Conservation (phyloP, 2,113 vertebrate species). For the Agapornis roseicollis region DNA sequence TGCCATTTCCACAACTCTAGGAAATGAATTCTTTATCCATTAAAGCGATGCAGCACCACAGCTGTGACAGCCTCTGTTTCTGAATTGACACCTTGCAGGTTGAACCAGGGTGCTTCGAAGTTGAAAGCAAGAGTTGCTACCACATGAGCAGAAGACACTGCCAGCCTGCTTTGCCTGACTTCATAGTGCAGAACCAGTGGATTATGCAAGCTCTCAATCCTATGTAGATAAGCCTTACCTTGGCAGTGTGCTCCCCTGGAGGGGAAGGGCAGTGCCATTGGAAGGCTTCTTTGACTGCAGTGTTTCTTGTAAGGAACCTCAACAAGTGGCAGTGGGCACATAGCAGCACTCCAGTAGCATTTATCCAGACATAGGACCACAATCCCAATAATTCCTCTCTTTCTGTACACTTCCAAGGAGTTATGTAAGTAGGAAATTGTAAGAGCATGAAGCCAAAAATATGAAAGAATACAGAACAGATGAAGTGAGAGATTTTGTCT, state of each 20-base stretch:
- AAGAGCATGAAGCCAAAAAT: conserved; percentile 14
- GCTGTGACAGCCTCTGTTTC: not conserved
- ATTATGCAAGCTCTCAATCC: not conserved
- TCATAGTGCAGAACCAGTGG: not conserved
- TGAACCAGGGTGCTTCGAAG: not conserved
- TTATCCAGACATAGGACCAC: not conserved
- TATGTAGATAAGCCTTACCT: not conserved
- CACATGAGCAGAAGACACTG: not conserved
- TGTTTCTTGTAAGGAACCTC: not conserved
- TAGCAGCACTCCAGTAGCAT: not conserved
- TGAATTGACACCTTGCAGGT: not conserved
- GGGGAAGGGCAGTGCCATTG: not conserved
- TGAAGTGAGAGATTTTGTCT: conserved; percentile 44
- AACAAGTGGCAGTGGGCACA: not conserved
- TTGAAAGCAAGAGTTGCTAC: not conserved
- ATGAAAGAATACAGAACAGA: conserved; percentile 38
- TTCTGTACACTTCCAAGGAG: not conserved
- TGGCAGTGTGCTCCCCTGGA: not conserved
- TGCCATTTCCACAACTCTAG: not conserved
- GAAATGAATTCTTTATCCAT: not conserved
- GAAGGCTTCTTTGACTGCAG: not conserved
- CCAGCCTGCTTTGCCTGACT: not conserved
- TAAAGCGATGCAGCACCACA: not conserved
- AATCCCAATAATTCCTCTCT: not conserved
- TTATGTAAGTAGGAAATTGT: conserved; percentile 18